Percentiles rank a stretch among this genome's conserved stretches.
Conservation (phyloP, 2,113 vertebrate species). For the Loxodonta africana region DNA sequence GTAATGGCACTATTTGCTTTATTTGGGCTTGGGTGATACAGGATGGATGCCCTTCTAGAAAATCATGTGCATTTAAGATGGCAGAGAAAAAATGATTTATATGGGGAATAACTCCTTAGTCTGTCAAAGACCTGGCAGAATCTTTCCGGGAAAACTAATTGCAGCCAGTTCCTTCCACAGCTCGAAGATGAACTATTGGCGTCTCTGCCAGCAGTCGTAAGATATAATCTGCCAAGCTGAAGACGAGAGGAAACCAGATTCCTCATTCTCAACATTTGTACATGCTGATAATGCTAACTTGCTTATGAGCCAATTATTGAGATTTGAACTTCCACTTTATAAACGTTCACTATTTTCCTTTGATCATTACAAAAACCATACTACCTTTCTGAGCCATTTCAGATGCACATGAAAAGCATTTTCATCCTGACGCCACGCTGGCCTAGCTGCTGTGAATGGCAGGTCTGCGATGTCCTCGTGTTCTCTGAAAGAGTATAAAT, state of each 20-base stretch:
- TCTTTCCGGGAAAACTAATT: conserved; percentile 70
- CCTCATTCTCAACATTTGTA: neutral
- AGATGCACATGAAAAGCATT: neutral
- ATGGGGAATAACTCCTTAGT: conserved; percentile 71
- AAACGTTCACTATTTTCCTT: conserved; percentile 14
- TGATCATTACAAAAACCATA: neutral
- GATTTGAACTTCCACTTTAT: neutral
- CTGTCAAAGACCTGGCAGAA: conserved; percentile 73
- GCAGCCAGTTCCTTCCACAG: conserved; percentile 26
- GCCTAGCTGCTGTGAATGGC: neutral
- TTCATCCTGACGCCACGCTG: neutral
- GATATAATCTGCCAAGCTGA: neutral
- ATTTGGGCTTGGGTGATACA: conserved; percentile 65
- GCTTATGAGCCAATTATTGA: neutral
- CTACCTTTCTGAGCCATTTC: neutral
- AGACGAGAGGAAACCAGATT: neutral
- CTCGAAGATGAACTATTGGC: neutral
- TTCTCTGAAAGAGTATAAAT: neutral
- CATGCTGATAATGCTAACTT: neutral
- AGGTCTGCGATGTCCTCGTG: neutral
- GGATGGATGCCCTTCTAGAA: conserved; percentile 75
- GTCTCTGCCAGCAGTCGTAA: neutral
- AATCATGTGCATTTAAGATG: conserved; percentile 77
- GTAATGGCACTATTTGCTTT: conserved; percentile 74
- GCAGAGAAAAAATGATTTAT: conserved; percentile 71